Base-by-base conservation (phyloP, 2,797 vertebrate species). In the Syndactyla subalaris region DNA sequence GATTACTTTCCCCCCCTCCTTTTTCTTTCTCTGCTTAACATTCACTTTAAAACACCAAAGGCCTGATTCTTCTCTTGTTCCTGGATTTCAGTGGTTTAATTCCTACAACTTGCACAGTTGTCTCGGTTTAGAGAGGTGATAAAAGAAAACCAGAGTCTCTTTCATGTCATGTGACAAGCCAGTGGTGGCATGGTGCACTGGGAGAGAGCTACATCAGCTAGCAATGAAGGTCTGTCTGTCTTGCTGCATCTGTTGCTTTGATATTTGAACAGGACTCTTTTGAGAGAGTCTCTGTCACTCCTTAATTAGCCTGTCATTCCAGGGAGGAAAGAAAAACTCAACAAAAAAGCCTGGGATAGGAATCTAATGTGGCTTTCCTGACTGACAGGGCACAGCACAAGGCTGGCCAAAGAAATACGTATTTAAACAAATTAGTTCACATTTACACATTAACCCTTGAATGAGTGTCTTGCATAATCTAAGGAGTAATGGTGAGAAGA, bases 221-320 rank as follows among this genome's bases (percentile, higher is more conserved):
- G 85, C 78, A 73, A 71, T 29, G 88, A 91, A 75, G 54, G 73
- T 93, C 88, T 95, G 85, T 84, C 80, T 93, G 68, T 94, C 91
- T 93, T 80, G 71, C 62, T 93, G 88, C 66, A 86, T 93, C 90
- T 96, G 72, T 89, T 95, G 83, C 92, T 94, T 92, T 96, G 95
- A 79, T 95, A 93, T 91, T 91, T 96, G 92, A 95, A 96, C 43
- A 96, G 63, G 73, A 85, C 63, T 96, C 79, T 96, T 94, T 67
- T 74, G 88, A 94, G 89, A 87, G 66, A 41, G 38, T 46, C 72
- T 92, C 78, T 92, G 81, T 87, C 85, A 83, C 49, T 96, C 78
- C 78, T 93, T 95, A 95, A 95, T 95, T 95, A 96, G 91, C 84
- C 75, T 90, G 90, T 91, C 92, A 89, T 91, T 92, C 87, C 80